A percentile compares a stretch with the other conserved stretches of the same genome.
Evolutionary conservation across 2,888 invertebrate species (phyloP).

Genomic region (Meliscaeva auricollis): DNA sequence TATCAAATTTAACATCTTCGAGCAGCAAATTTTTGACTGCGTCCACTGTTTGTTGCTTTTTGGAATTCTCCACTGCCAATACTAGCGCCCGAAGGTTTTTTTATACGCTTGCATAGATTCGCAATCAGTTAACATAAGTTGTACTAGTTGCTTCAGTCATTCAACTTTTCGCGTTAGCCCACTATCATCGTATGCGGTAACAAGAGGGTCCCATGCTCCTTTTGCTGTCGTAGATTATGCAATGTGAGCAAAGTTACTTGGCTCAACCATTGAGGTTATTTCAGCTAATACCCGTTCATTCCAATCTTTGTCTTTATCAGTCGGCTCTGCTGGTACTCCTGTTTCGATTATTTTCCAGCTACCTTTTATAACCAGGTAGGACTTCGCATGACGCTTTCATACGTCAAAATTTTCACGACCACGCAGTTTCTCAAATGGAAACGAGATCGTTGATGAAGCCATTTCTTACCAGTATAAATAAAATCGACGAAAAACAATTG

Average conservation of each 20-base stretch:
- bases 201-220: constrained; percentile 73
- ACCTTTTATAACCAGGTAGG: constrained; percentile 64
- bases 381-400: constrained; percentile 79
- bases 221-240: constrained; percentile 66
- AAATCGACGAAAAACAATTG: constrained; percentile 10
- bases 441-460: constrained; percentile 33
- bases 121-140: constrained; percentile 60
- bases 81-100: constrained; percentile 51
- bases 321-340: constrained; percentile 39
- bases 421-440: constrained; percentile 56
- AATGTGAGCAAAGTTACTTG: constrained; percentile 75
- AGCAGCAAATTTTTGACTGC: constrained; percentile 57
- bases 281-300: constrained; percentile 71
- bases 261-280: constrained; percentile 75
- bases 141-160: constrained; percentile 65
- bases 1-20: constrained; percentile 67
- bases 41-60: constrained; percentile 52
- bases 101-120: background rate
- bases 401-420: constrained; percentile 74
- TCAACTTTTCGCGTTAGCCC: constrained; percentile 71
- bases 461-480: constrained; percentile 22
- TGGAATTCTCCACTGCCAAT: constrained; percentile 63
- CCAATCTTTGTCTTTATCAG: constrained; percentile 46
- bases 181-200: constrained; percentile 66
- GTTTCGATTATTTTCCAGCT: constrained; percentile 62